phyloP scores from a whole-genome alignment of 2,888 invertebrate genomes.

The Timandra comae region DNA sequence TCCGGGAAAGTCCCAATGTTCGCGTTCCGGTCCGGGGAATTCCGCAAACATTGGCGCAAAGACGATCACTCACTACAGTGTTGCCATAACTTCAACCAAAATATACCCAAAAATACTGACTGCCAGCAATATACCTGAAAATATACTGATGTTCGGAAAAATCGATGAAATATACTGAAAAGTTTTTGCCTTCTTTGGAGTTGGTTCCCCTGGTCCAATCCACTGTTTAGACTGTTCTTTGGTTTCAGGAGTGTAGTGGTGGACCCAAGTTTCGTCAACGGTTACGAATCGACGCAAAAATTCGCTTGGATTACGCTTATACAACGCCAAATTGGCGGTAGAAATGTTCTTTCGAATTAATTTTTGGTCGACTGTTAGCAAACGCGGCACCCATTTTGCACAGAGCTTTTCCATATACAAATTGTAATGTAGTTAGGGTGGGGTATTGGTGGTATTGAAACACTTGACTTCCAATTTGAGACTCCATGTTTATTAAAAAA shows the following conservation, averaged over 20 bases:
- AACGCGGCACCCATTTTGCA: constrained; percentile 31
- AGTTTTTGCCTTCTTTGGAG: constrained; percentile 1
- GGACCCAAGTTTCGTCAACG: constrained; percentile 3
- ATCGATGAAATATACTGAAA: too few species aligned
- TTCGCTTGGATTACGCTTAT: neutral
- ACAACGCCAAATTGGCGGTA: neutral
- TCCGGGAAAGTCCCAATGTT: too few species aligned
- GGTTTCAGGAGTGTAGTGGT: constrained; percentile 10
- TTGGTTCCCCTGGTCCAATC: constrained; percentile 6
- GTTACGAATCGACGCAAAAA: neutral
- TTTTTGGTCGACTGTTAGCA: constrained; percentile 21
- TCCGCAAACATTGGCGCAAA: too few species aligned
- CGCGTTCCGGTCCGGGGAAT: too few species aligned
- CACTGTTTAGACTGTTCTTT: constrained; percentile 10
- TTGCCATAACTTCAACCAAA: too few species aligned
- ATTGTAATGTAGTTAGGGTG: too few species aligned
- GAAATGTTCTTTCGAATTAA: constrained; percentile 7
- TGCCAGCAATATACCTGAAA: neutral
- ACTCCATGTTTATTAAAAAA: too few species aligned
- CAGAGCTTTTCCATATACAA: constrained; percentile 25
- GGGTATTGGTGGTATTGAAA: too few species aligned
- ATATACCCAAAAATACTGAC: constrained; percentile 1
- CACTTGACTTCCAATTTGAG: too few species aligned
- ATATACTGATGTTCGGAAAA: too few species aligned
- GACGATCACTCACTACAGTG: too few species aligned